Conservation (phyloP, 2,113 vertebrate species). For the Tursiops truncatus region DNA sequence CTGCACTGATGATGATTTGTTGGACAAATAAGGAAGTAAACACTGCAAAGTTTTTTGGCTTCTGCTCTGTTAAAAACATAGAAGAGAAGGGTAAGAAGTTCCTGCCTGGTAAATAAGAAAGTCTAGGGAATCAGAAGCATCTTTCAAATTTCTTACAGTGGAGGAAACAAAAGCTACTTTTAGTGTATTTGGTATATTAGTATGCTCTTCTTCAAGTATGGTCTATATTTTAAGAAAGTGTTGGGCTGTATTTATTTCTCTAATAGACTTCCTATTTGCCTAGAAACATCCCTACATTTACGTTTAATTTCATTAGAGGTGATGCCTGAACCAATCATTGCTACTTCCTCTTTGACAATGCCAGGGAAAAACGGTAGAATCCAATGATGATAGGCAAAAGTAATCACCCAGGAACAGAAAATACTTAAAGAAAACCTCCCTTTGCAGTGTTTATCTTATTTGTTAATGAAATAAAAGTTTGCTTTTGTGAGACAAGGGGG, state of each 20-base stretch:
- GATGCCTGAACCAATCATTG: neutral
- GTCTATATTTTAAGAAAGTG: neutral
- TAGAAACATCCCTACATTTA: neutral
- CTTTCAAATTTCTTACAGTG: constrained; percentile 23
- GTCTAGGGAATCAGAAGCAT: constrained; percentile 6
- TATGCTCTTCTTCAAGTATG: neutral
- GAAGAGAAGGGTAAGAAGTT: constrained; percentile 62
- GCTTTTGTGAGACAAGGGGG: neutral
- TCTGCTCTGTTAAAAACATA: constrained; percentile 60
- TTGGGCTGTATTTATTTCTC: neutral
- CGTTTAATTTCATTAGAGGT: neutral
- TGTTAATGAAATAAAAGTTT: neutral
- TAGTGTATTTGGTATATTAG: neutral
- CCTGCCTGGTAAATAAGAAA: constrained; percentile 49
- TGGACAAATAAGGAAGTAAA: constrained; percentile 80
- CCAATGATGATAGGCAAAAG: neutral
- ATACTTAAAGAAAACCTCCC: neutral
- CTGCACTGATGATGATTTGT: constrained; percentile 71
- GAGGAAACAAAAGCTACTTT: constrained; percentile 14
- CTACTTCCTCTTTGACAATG: neutral
- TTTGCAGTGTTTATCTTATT: neutral
- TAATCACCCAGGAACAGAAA: neutral
- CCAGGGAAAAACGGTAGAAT: neutral
- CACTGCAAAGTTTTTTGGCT: constrained; percentile 67
- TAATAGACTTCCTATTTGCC: neutral